Evolutionary conservation across 2,113 vertebrate genomes (phyloP), one percentile per base, ranked within the genome.

Genomic region (Syrrhaptes paradoxus): DNA sequence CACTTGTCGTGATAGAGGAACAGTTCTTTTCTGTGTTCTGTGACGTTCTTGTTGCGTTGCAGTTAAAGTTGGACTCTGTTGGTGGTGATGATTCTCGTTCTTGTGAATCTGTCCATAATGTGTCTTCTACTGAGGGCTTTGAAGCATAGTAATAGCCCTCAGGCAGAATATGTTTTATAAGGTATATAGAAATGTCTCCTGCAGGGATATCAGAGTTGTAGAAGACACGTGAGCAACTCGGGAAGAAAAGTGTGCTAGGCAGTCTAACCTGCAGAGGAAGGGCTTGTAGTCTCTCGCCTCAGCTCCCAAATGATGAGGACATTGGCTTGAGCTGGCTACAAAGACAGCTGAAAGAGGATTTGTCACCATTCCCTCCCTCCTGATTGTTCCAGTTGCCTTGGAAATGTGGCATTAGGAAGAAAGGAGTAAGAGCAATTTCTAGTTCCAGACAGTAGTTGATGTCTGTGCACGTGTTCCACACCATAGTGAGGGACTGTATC

Each of bases 1-100:
- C 46, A 9, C 48, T 87, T 4, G 0, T 57, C 4, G 0, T 63
- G 38, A 15, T 0, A 17, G 36, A 21, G 7, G 28, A 66, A 38
- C 22, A 66, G 11, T 7, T 36, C n/a, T 83, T 73, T 45, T 51
- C 0, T 76, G 68, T 74, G 32, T 17, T 77, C 25, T 74, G 0
- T 49, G n/a, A 67, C 5, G 3, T 31, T 78, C 54, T 63, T 71
- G 28, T 46, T 52, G 24, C 0, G 0, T 75, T 43, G 51, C 28
- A 82, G 25, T 36, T 89, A 9, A 57, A 91, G 21, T 6, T 75
- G 66, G 43, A 67, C 71, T 71, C 34, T 71, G 9, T 36, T 63
- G 13, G 4, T 73, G 34, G 28, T 55, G 45, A 52, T 46, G 11
- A 17, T 71, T 91, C 73, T 84, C 4, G 0, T 68, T 85, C 66